These are phyloP conservation scores for Chionomys nivalis DNA, from an alignment of 2,113 vertebrate genomes.

Conservation along the genomic window DNA sequence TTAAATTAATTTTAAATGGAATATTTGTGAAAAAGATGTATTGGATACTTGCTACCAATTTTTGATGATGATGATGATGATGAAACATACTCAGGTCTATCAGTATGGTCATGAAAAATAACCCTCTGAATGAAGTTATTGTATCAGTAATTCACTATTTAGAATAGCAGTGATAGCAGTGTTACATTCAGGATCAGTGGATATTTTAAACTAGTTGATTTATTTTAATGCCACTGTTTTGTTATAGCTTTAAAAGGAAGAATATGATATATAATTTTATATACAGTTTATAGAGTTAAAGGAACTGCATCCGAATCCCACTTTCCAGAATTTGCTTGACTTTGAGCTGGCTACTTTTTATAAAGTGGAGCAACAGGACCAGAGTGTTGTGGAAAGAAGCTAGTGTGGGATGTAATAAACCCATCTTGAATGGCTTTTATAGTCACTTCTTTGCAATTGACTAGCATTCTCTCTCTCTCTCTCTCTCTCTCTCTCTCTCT, in stretches of 20 bases:
- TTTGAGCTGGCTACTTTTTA: not conserved
- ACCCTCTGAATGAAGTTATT: not conserved
- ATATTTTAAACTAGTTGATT: not conserved
- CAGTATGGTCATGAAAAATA: slow-evolving; percentile 34
- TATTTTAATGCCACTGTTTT: not conserved
- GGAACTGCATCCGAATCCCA: accelerated
- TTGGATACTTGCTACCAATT: not conserved
- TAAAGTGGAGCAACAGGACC: accelerated
- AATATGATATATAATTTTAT: not conserved
- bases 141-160: not conserved
- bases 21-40: not conserved
- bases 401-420: not conserved
- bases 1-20: slow-evolving; percentile 2
- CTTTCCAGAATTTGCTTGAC: not conserved
- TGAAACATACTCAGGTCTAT: not conserved
- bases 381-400: not conserved
- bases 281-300: not conserved
- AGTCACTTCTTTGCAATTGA: not conserved
- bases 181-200: not conserved
- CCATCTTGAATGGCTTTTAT: not conserved
- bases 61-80: not conserved
- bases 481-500: no score
- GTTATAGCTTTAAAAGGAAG: not conserved
- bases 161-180: not conserved
- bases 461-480: no score